Evolutionary conservation across 2,888 invertebrate genomes (phyloP).

Genomic region (Lycaena phlaeas): DNA sequence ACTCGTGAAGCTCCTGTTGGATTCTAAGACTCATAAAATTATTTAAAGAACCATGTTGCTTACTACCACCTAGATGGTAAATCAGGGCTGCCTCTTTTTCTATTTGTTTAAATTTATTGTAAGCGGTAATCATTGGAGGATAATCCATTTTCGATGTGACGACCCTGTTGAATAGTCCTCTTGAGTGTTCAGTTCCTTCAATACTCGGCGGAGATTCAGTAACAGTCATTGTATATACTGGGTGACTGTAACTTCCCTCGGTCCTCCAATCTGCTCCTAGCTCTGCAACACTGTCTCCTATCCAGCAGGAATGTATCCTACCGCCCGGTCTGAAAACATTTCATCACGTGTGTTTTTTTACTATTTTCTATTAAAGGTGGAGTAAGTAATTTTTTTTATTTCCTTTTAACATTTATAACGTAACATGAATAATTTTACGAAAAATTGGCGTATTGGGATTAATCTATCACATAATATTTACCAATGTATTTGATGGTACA

Average conservation of each 20-base stretch:
- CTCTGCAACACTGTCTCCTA: conserved; percentile 84
- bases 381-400: too few relatives aligned
- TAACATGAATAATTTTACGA: too few relatives aligned
- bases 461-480: too few relatives aligned
- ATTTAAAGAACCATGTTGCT: conserved; percentile 76
- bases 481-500: too few relatives aligned
- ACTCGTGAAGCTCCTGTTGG: conserved; percentile 78
- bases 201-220: conserved; percentile 74
- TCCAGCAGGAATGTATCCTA: conserved; percentile 81
- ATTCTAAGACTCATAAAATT: conserved; percentile 78
- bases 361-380: too few relatives aligned
- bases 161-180: conserved; percentile 75
- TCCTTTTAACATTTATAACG: too few relatives aligned
- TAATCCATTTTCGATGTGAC: conserved; percentile 75
- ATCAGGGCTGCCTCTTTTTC: conserved; percentile 76
- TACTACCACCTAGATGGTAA: conserved; percentile 73
- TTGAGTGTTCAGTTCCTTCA: conserved; percentile 61
- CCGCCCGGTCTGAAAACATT: conserved; percentile 78
- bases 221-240: conserved; percentile 76
- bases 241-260: conserved; percentile 56
- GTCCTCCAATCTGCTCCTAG: conserved; percentile 81
- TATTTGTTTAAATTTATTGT: conserved; percentile 77
- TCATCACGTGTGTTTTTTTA: not conserved
- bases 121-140: conserved; percentile 74
- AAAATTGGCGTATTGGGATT: too few relatives aligned